A percentile compares a stretch with the other conserved stretches of the same genome.
Evolutionary conservation across 2,113 vertebrate species (phyloP).

Genomic region (Heptranchias perlo): DNA sequence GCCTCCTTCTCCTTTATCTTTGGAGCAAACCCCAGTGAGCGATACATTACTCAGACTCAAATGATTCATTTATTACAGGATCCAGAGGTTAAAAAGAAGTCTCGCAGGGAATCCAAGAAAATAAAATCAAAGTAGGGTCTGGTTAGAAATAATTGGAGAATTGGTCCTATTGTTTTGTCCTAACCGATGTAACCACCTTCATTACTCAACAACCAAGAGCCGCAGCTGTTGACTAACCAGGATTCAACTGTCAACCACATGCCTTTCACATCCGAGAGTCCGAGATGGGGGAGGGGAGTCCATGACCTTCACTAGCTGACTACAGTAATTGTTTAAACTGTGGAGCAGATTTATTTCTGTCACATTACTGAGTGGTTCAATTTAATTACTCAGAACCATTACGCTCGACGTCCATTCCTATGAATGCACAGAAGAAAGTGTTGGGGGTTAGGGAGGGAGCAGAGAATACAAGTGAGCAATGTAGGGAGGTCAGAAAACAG

Average conservation of each 20-base stretch:
- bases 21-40: not conserved
- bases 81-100: not conserved
- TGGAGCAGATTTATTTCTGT: not conserved
- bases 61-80: not conserved
- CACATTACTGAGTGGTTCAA: not conserved
- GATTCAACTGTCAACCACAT: not conserved
- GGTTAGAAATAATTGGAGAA: not conserved
- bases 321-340: not conserved
- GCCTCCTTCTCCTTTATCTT: not conserved
- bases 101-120: not conserved
- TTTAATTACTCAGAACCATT: not conserved
- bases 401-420: not conserved
- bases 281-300: not conserved
- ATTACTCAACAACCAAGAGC: not conserved
- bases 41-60: not conserved
- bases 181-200: not conserved
- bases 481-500: not conserved
- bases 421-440: not conserved
- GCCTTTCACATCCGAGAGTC: not conserved
- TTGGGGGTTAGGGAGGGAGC: not conserved
- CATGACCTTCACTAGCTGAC: not conserved
- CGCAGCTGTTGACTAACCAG: not conserved
- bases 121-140: not conserved
- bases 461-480: not conserved
- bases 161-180: not conserved